Evolutionary conservation across 2,888 invertebrate species (phyloP).

Genomic region (Leptogaster cylindrica): DNA sequence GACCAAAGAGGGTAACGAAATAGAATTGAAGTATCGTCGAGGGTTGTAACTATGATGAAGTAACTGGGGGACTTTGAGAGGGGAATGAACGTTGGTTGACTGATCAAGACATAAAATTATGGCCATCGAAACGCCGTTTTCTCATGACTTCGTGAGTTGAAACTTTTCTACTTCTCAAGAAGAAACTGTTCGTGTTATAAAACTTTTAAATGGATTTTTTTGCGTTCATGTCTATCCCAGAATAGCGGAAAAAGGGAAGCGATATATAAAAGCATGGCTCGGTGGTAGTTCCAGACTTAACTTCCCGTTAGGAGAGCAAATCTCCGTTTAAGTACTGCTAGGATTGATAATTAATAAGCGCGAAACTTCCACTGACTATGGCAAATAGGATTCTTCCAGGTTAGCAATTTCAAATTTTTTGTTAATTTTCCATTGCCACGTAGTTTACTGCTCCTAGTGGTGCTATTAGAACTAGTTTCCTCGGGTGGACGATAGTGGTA

Average conservation of each 20-base stretch:
- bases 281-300: neutral
- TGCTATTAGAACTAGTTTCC: neutral
- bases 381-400: slow-evolving; percentile 26
- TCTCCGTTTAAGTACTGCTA: slow-evolving; percentile 22
- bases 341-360: slow-evolving; percentile 37
- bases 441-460: neutral
- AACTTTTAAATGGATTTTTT: slow-evolving; percentile 41
- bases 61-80: too few species aligned
- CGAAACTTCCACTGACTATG: slow-evolving; percentile 32
- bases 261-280: too few species aligned
- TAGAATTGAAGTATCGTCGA: too few species aligned
- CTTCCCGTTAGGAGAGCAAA: slow-evolving; percentile 13
- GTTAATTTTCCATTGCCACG: slow-evolving; percentile 19
- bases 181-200: slow-evolving; percentile 20
- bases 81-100: too few species aligned
- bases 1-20: neutral
- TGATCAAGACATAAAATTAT: slow-evolving; percentile 28
- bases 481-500: too few species aligned
- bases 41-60: too few species aligned
- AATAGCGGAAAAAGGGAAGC: slow-evolving; percentile 11
- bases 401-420: slow-evolving; percentile 21
- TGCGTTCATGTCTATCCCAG: slow-evolving; percentile 15
- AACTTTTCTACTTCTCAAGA: slow-evolving; percentile 33
- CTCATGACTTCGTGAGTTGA: slow-evolving; percentile 18
- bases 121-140: slow-evolving; percentile 21